Evolutionary conservation across 2,113 vertebrate species (phyloP).

Genomic region (Semnopithecus entellus): DNA sequence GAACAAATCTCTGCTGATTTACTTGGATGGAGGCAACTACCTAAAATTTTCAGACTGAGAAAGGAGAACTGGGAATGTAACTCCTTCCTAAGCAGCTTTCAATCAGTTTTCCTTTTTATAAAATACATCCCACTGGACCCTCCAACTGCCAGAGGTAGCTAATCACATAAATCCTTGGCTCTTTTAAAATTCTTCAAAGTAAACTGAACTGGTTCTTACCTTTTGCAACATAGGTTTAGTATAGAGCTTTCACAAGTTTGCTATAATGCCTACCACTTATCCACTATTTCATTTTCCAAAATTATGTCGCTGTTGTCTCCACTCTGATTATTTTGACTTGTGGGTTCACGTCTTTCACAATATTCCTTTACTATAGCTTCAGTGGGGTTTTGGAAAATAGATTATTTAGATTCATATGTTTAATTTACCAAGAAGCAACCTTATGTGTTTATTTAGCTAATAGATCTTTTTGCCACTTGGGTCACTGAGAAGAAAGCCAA

Average conservation of each 20-base stretch:
- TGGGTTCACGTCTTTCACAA: background rate
- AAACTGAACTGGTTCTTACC: background rate
- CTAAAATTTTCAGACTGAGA: background rate
- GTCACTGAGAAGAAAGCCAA: background rate
- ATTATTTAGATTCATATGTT: background rate
- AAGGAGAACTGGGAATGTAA: background rate
- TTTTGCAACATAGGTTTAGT: background rate
- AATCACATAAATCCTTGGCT: background rate
- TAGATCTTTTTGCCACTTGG: background rate
- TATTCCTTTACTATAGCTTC: background rate
- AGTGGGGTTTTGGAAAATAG: background rate
- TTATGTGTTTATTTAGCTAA: background rate
- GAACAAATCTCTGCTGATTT: background rate
- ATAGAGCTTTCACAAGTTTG: background rate
- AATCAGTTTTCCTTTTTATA: background rate
- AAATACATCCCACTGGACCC: background rate
- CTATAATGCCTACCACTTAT: no score
- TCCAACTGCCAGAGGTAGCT: background rate
- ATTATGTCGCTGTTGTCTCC: background rate
- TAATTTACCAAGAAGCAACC: background rate
- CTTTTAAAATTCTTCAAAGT: background rate
- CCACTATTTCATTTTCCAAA: background rate
- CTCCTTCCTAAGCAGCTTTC: background rate
- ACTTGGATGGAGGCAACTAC: background rate
- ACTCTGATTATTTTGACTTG: background rate